A percentile compares a stretch with the other conserved stretches of the same genome.
phyloP scores from a whole-genome alignment of 2,797 vertebrate species.

The Cephalopachus bancanus region DNA sequence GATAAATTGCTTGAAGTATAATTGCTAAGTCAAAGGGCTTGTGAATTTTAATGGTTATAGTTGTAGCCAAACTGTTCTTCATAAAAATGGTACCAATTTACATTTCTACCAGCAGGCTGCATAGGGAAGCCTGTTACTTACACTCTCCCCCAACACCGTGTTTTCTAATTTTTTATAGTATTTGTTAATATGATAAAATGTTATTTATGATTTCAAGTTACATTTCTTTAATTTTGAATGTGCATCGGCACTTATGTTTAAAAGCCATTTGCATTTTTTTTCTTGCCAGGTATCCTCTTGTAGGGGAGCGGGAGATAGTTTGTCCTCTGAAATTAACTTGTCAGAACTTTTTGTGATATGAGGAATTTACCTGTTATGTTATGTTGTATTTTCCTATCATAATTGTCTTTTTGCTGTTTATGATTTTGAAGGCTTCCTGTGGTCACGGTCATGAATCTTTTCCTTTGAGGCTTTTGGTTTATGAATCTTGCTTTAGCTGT shows the following conservation, averaged over 20 bases:
- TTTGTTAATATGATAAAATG: neutral
- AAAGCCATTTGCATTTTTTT: neutral
- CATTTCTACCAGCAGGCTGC: neutral
- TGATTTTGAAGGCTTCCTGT: conserved; percentile 36
- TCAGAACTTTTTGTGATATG: neutral
- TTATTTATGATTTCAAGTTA: neutral
- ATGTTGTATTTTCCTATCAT: neutral
- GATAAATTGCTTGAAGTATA: neutral
- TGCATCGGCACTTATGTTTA: neutral
- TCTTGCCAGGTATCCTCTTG: neutral
- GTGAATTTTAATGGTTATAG: neutral
- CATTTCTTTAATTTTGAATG: neutral
- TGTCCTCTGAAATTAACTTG: neutral
- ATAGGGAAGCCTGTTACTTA: neutral
- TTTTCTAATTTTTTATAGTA: neutral
- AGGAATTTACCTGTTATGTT: neutral
- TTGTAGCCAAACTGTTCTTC: neutral
- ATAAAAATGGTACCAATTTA: neutral
- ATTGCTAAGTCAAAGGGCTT: neutral
- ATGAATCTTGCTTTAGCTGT: neutral
- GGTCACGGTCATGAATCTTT: neutral
- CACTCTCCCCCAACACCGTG: neutral
- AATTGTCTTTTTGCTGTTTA: neutral
- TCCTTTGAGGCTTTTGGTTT: neutral
- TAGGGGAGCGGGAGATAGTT: neutral